A percentile compares a stretch with the other conserved stretches of the same genome.
phyloP scores from a whole-genome alignment of 2,113 vertebrate species.

The Chamaea fasciata region DNA sequence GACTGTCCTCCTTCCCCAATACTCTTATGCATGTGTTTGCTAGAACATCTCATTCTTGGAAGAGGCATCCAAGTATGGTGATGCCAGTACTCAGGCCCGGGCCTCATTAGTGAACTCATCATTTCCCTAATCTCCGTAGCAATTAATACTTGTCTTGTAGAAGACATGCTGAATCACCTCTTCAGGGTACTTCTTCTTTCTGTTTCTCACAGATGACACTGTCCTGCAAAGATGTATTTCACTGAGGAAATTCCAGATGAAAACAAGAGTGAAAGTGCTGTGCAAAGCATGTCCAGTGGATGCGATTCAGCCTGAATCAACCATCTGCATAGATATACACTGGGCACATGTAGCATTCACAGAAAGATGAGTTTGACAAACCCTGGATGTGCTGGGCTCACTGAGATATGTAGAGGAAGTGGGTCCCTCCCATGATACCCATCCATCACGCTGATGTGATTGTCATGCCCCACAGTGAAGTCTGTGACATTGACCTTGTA shows the following conservation, averaged over 20 bases:
- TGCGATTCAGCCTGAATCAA: background rate
- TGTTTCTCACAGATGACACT: background rate
- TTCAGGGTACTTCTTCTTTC: background rate
- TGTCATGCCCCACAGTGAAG: background rate
- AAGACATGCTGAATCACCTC: accelerated
- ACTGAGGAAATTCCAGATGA: background rate
- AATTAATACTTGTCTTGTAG: background rate
- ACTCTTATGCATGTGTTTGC: background rate
- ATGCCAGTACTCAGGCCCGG: background rate
- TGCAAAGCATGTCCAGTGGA: accelerated
- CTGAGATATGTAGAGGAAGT: background rate
- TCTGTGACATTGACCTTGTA: background rate
- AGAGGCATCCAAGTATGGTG: background rate
- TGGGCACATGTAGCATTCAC: accelerated
- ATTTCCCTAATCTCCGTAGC: background rate
- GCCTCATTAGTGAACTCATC: background rate
- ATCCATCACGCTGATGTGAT: accelerated
- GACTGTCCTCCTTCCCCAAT: background rate
- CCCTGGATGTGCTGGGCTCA: accelerated
- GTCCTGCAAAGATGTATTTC: background rate
- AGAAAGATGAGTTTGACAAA: background rate
- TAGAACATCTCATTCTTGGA: background rate
- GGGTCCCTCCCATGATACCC: background rate
- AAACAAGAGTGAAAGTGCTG: background rate
- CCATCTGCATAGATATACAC: accelerated